Base-by-base conservation (phyloP, 2,797 vertebrate genomes). In the Tadarida brasiliensis region DNA sequence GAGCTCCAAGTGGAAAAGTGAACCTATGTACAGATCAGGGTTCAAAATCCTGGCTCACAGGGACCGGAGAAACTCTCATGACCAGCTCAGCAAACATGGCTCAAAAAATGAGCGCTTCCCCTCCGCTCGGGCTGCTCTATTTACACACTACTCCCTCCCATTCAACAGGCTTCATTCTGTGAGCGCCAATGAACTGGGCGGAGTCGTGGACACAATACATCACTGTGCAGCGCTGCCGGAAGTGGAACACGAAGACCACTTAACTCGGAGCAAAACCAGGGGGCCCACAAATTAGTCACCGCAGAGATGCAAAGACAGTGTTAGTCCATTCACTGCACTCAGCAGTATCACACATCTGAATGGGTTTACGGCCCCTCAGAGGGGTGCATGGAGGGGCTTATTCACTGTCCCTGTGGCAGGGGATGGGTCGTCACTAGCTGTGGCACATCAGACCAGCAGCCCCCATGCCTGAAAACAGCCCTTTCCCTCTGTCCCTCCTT, bases 231-330 rank as follows among this genome's bases (percentile, higher is more conserved):
- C 1, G 2, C 80, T 93, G 95, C 96, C 95, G 93, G 93, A 92
- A 91, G 33, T 95, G 71, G 92, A 96, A 94, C 85, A 92, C 94
- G 96, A 97, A 98, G 97, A 77, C 92, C 95, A 96, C 95, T 97
- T 96, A 97, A 95, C 91, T 87, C 47, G 51, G 95, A 97, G 61
- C 81, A 74, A 96, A 96, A 96, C 95, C 96, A 78, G 94, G 81
- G 96, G 95, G 87, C 82, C 91, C 94, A 94, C 98, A 96, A 85
- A 95, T 97, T 78, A 96, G 95, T 91, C 92, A 84, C 93, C 71
- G 3, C 95, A 88, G 93, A 94, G 86, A 93, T 88, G 85, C 92
- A 84, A 92, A 65, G 90, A 94, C 6, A 59, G 35, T 35, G 39
- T 63, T 85, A 47, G 86, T 73, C 95, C 83, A 65, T 89, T 96